Evolutionary conservation across 2,797 vertebrate genomes (phyloP).

Genomic region (Dendrocincla fuliginosa): DNA sequence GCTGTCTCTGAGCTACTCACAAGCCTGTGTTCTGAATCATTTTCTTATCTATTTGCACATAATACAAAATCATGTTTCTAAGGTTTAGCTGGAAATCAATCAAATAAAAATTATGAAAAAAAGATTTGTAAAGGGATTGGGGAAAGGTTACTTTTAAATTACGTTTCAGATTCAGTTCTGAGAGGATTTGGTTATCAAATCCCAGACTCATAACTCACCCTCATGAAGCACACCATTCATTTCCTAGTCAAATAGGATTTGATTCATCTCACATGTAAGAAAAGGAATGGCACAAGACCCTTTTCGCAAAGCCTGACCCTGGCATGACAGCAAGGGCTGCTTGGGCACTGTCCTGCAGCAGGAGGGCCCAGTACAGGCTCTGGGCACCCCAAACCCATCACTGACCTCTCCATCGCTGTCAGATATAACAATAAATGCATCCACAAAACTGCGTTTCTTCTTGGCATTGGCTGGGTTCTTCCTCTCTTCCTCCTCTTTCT

Average conservation of each 20-base stretch:
- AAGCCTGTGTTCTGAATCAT: slow-evolving; percentile 19
- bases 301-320: background rate
- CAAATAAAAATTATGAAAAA: slow-evolving; percentile 65
- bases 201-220: slow-evolving; percentile 65
- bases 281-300: background rate
- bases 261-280: slow-evolving; percentile 6
- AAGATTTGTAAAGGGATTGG: slow-evolving; percentile 66
- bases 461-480: slow-evolving; percentile 4
- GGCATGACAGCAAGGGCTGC: rapidly evolving
- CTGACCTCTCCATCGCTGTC: slow-evolving; percentile 82
- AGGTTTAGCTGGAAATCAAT: slow-evolving; percentile 59
- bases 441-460: slow-evolving; percentile 68
- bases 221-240: slow-evolving; percentile 37
- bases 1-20: slow-evolving; percentile 4
- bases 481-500: slow-evolving; percentile 64
- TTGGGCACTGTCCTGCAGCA: background rate
- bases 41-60: slow-evolving; percentile 58
- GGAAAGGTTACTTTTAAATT: slow-evolving; percentile 70
- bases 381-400: background rate
- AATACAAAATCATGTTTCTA: slow-evolving; percentile 46
- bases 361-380: background rate
- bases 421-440: slow-evolving; percentile 77
- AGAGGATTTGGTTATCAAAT: slow-evolving; percentile 71
- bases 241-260: slow-evolving; percentile 61
- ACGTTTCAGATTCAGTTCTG: slow-evolving; percentile 61